Conservation (phyloP, 2,888 invertebrate genomes). For the Chesias legatella region DNA sequence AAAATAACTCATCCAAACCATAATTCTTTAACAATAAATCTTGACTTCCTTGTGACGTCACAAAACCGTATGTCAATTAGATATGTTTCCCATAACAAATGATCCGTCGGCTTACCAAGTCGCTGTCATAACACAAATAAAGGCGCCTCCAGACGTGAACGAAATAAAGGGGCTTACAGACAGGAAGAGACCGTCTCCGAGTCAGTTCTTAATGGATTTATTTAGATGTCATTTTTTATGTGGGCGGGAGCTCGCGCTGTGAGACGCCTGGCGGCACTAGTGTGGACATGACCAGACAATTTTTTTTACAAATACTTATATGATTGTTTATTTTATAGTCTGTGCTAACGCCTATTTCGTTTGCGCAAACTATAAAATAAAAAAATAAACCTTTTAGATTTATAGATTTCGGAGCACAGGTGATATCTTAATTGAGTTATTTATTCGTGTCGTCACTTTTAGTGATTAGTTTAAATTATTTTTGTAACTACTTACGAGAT, state of each 20-base stretch:
- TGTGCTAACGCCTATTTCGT: too few species aligned
- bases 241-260: slow-evolving; percentile 72
- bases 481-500: too few species aligned
- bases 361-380: too few species aligned
- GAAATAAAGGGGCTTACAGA: slow-evolving; percentile 68
- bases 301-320: slow-evolving; percentile 7
- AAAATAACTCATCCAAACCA: too few species aligned
- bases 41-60: slow-evolving; percentile 14
- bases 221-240: slow-evolving; percentile 81
- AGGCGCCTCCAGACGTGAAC: slow-evolving; percentile 64
- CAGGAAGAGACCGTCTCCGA: slow-evolving; percentile 62
- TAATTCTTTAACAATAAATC: slow-evolving; percentile 4
- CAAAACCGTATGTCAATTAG: slow-evolving; percentile 47
- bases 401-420: too few species aligned
- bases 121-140: slow-evolving; percentile 73
- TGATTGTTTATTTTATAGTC: too few species aligned
- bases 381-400: too few species aligned
- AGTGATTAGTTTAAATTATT: too few species aligned
- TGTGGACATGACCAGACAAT: slow-evolving; percentile 47
- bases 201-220: slow-evolving; percentile 73
- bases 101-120: slow-evolving; percentile 44
- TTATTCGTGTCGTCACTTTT: too few species aligned
- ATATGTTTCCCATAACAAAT: slow-evolving; percentile 71
- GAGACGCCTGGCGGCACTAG: slow-evolving; percentile 56
- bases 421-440: too few species aligned